phyloP scores from a whole-genome alignment of 2,113 vertebrate genomes.

The Hippocampus comes region DNA sequence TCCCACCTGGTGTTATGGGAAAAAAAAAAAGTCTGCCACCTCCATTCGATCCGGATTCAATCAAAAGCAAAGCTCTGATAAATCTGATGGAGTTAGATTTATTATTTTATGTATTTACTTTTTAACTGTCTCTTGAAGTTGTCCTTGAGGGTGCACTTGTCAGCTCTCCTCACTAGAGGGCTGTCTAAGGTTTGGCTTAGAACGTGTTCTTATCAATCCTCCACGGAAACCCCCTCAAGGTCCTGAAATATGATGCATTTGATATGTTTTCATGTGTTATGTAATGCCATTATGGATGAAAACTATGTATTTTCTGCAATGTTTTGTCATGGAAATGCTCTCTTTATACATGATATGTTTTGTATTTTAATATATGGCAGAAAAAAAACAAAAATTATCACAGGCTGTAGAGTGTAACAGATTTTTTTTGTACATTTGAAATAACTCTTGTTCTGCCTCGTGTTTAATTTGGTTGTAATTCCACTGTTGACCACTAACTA shows the following conservation, averaged over 20 bases:
- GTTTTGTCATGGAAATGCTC: no score
- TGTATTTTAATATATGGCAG: not conserved
- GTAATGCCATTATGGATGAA: not conserved
- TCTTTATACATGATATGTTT: not conserved
- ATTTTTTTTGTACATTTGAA: no score
- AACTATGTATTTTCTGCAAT: no score
- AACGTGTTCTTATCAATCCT: not conserved
- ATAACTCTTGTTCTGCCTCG: no score
- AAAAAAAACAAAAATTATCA: no score
- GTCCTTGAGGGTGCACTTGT: constrained; percentile 13
- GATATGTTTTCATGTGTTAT: not conserved
- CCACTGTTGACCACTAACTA: no score
- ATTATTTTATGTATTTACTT: not conserved
- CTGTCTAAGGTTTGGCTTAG: constrained; percentile 45
- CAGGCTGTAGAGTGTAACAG: no score
- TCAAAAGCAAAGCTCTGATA: constrained; percentile 44
- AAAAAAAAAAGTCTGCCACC: constrained; percentile 4
- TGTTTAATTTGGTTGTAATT: no score
- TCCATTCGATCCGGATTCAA: constrained; percentile 46
- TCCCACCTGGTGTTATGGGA: constrained; percentile 55
- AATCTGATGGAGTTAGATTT: constrained; percentile 19
- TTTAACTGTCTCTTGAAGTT: not conserved
- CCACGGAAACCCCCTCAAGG: not conserved
- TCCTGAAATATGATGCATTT: no score
- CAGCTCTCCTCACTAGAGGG: constrained; percentile 46